Evolutionary conservation across 2,113 vertebrate species (phyloP).

Genomic region (Chlorocebus sabaeus): DNA sequence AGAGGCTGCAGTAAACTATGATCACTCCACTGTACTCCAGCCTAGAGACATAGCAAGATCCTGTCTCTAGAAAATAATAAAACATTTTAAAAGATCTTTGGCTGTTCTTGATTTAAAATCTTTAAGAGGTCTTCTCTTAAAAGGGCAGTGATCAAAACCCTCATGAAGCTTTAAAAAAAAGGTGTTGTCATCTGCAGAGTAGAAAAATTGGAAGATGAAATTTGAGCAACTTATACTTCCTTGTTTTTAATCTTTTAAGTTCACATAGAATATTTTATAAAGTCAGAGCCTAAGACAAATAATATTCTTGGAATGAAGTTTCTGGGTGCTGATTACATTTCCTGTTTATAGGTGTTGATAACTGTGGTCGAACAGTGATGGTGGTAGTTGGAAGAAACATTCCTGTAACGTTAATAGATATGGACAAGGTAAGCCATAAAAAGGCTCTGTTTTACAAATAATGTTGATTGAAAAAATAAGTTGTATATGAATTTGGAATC

Average conservation of each 20-base stretch:
- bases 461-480: not conserved
- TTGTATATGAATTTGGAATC: not conserved
- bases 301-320: not conserved
- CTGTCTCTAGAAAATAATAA: no score
- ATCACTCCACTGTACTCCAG: no score
- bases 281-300: not conserved
- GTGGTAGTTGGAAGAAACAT: conserved; percentile 97
- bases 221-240: not conserved
- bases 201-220: conserved; percentile 9
- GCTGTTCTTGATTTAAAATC: conserved; percentile 5
- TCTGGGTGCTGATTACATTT: conserved; percentile 10
- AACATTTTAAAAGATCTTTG: not conserved
- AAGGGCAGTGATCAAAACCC: not conserved
- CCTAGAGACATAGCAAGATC: no score
- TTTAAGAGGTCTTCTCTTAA: not conserved
- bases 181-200: not conserved
- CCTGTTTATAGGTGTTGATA: conserved; percentile 90
- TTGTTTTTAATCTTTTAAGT: not conserved
- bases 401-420: conserved; percentile 93
- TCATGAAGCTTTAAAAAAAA: not conserved
- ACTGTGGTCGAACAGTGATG: conserved; percentile 94
- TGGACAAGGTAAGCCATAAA: conserved; percentile 92
- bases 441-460: not conserved
- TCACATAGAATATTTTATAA: not conserved
- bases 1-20: no score